Percentiles rank a stretch among this genome's conserved stretches.
These are phyloP conservation scores for Danio kyathit DNA, from an alignment of 2,797 vertebrate species.

Conservation along the genomic window DNA sequence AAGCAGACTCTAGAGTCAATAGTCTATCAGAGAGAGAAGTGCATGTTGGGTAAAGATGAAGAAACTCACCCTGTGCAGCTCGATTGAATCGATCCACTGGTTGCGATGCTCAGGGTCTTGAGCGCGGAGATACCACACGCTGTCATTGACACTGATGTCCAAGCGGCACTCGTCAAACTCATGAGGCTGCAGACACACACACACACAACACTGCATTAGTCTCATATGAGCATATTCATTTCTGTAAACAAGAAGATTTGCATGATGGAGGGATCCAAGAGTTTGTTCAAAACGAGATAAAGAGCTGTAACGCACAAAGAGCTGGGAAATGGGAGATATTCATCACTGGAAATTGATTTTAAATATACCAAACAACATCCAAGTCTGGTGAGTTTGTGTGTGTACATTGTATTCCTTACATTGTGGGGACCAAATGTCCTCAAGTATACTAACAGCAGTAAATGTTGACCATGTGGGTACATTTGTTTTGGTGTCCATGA, in stretches of 20 bases:
- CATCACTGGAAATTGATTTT: background rate
- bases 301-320: constrained; percentile 27
- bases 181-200: constrained; percentile 83
- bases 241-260: background rate
- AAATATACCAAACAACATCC: background rate
- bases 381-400: background rate
- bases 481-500: too few species aligned
- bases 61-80: constrained; percentile 90
- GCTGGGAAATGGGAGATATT: constrained; percentile 32
- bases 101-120: constrained; percentile 94
- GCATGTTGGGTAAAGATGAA: constrained; percentile 11
- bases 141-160: constrained; percentile 98
- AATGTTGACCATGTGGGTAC: too few species aligned
- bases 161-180: constrained; percentile 99
- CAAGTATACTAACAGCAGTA: too few species aligned
- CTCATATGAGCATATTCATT: too few species aligned
- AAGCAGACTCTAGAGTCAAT: constrained; percentile 4
- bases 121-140: constrained; percentile 97
- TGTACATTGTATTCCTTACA: background rate
- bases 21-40: background rate
- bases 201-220: background rate
- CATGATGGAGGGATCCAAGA: background rate
- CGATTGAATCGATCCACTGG: constrained; percentile 95
- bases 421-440: too few species aligned
- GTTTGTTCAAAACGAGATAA: background rate